Evolutionary conservation across 2,888 invertebrate species (phyloP), one percentile per base, ranked within the genome.

Genomic region (Baccha elongata): DNA sequence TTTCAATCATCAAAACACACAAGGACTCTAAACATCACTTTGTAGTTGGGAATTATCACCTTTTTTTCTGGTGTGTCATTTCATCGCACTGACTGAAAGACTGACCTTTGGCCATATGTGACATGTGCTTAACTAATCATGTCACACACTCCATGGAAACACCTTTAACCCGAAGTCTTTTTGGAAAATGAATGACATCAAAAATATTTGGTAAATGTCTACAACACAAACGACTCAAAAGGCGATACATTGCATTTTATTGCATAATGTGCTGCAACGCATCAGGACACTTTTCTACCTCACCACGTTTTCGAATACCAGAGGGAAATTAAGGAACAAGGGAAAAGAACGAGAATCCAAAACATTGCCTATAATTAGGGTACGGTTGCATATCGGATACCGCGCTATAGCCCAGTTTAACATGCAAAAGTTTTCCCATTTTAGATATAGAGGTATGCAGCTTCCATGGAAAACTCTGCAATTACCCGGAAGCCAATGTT

Each of bases 401-500:
- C 58, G 58, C 29, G n/a, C n/a, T n/a, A n/a, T 60, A 60, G 42
- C 19, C 42, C 8, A 44, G 44, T 29, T 60, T 17, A 60, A 60
- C 60, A 60, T 44, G 44, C 60, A 60, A 60, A 60, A 60, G 60
- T 60, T 60, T 60, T 60, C 42, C 60, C 60, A 60, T 60, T 60
- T 44, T 26, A 17, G 29, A 17, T 19, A 58, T 4, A 37, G 17
- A 32, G 53, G 29, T 32, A 52, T 42, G 7, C 37, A 42, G n/a
- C 26, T 21, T 60, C n/a, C n/a, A n/a, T n/a, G n/a, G n/a, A 60
- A 50, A 58, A 60, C 68, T 68, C 62, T 29, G 52, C 68, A 75
- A 68, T 68, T 52, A 71, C 55, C 76, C 71, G 71, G 71, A 64
- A 55, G 76, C 62, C 62, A 76, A 64, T 69, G 64, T 62, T 53